These are phyloP conservation scores for Melanostoma mellinum DNA, from an alignment of 2,888 invertebrate species.

Conservation along the genomic window DNA sequence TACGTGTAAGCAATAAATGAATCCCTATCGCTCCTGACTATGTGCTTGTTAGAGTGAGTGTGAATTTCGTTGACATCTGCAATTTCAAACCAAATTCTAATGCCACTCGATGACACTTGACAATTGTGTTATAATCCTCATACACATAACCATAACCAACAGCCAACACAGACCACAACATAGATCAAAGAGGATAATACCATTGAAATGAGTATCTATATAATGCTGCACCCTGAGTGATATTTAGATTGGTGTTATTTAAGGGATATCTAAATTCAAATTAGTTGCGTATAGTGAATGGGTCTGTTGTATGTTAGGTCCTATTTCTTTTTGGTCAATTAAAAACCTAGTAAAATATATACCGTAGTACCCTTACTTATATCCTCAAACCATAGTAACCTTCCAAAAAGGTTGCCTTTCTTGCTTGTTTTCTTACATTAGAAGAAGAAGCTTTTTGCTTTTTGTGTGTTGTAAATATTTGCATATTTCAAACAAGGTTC, in stretches of 20 bases:
- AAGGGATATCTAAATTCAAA: neutral
- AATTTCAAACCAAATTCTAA: constrained; percentile 57
- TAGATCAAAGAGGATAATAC: neutral
- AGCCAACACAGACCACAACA: constrained; percentile 6
- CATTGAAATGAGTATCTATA: constrained; percentile 22
- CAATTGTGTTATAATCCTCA: constrained; percentile 60
- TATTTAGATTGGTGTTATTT: constrained; percentile 11
- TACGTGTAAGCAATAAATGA: constrained; percentile 63
- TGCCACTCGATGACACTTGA: constrained; percentile 61
- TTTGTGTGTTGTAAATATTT: constrained; percentile 44
- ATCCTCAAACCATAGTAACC: neutral
- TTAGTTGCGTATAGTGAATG: neutral
- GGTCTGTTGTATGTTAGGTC: neutral
- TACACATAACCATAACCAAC: constrained; percentile 29
- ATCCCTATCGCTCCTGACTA: constrained; percentile 17
- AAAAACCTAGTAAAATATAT: neutral
- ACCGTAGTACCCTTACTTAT: neutral
- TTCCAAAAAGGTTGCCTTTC: neutral
- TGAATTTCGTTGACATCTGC: constrained; percentile 65
- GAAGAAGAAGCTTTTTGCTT: neutral
- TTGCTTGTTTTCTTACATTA: neutral
- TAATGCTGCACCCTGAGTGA: constrained; percentile 39
- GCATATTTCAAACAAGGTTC: constrained; percentile 34
- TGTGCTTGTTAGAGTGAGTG: constrained; percentile 8
- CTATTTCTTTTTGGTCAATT: neutral